Conservation (phyloP, 1,140 invertebrate species). For the Hypothenemus hampei region DNA sequence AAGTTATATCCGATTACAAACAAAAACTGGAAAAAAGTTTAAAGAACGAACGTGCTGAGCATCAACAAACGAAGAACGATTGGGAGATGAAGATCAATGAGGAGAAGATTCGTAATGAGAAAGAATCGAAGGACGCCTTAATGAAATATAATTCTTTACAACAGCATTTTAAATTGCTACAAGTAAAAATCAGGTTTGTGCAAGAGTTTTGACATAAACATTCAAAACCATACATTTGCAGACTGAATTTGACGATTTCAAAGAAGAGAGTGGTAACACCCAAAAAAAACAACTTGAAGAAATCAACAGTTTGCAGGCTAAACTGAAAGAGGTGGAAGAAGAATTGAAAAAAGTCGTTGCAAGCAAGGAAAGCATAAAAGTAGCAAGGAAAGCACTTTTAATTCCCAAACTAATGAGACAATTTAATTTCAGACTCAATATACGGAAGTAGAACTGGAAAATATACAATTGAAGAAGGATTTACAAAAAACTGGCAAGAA, state of each 20-base stretch:
- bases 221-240: no score
- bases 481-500: background rate
- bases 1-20: slow-evolving; percentile 48
- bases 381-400: slow-evolving; percentile 24
- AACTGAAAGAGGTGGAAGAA: slow-evolving; percentile 39
- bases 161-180: slow-evolving; percentile 48
- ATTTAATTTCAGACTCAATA: slow-evolving; percentile 25
- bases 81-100: slow-evolving; percentile 46
- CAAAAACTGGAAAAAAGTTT: slow-evolving; percentile 47
- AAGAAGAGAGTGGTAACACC: slow-evolving; percentile 37
- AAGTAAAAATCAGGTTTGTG: no score
- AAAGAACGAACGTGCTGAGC: slow-evolving; percentile 47
- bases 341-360: slow-evolving; percentile 33
- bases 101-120: slow-evolving; percentile 44
- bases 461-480: slow-evolving; percentile 19
- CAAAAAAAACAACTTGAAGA: slow-evolving; percentile 40
- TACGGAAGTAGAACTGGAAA: slow-evolving; percentile 29
- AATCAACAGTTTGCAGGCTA: slow-evolving; percentile 41
- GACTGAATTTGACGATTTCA: slow-evolving; percentile 43
- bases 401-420: background rate
- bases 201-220: background rate
- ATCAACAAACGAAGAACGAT: slow-evolving; percentile 43
- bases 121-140: slow-evolving; percentile 43
- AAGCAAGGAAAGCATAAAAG: slow-evolving; percentile 34
- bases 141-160: slow-evolving; percentile 46